Percentiles rank a stretch among this genome's conserved stretches.
Evolutionary conservation across 2,797 vertebrate genomes (phyloP).

Genomic region (Rhinophrynus dorsalis): DNA sequence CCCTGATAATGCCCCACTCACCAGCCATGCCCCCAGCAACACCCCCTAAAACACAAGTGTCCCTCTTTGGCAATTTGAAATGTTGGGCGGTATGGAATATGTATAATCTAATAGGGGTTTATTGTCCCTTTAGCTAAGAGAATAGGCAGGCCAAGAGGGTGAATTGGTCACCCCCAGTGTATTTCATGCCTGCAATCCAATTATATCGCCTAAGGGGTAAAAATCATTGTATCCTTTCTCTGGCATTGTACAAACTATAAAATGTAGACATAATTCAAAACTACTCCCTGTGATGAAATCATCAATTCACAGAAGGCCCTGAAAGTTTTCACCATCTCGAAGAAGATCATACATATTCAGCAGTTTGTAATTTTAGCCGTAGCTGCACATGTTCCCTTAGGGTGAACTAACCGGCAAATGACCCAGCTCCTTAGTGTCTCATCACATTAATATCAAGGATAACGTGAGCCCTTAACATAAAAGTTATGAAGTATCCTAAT

Average conservation of each 20-base stretch:
- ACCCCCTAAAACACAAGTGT: too few species aligned
- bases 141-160: too few species aligned
- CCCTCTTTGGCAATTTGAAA: too few species aligned
- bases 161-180: too few species aligned
- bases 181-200: too few species aligned
- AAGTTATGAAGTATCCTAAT: constrained; percentile 9
- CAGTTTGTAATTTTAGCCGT: constrained; percentile 18
- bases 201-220: too few species aligned
- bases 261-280: not conserved
- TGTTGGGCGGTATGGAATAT: too few species aligned
- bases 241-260: not conserved
- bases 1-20: too few species aligned
- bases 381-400: constrained; percentile 9
- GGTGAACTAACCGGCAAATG: constrained; percentile 26
- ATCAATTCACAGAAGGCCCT: not conserved
- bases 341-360: constrained; percentile 22
- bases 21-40: too few species aligned
- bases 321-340: not conserved
- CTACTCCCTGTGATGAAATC: not conserved
- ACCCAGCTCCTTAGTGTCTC: constrained; percentile 24
- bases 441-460: constrained; percentile 15
- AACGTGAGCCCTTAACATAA: not conserved
- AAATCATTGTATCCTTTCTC: too few species aligned
- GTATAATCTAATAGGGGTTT: too few species aligned
- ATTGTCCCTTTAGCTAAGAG: too few species aligned